Percentiles rank a stretch among this genome's conserved stretches.
Conservation (phyloP, 1,140 invertebrate genomes). For the Sogatella furcifera region DNA sequence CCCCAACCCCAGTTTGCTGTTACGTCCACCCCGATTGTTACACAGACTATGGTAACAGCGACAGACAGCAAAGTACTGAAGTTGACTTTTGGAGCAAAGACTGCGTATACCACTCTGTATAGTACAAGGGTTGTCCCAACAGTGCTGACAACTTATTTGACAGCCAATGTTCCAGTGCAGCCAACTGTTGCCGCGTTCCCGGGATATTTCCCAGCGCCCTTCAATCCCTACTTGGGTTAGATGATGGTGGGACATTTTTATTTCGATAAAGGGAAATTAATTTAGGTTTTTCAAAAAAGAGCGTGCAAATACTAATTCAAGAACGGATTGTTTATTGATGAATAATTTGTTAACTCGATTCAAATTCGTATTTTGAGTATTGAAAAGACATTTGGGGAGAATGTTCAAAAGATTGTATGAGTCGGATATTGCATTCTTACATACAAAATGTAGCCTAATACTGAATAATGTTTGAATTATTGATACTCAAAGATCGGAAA, state of each 20-base stretch:
- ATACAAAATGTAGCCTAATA: too few relatives aligned
- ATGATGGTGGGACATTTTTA: slow-evolving; percentile 1
- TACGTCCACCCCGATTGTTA: slow-evolving; percentile 68
- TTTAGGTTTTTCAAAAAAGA: too few relatives aligned
- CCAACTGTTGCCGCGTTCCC: slow-evolving; percentile 45
- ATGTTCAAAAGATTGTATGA: too few relatives aligned
- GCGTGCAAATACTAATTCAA: too few relatives aligned
- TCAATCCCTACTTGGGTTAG: slow-evolving; percentile 55
- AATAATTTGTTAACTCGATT: too few relatives aligned
- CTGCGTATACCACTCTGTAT: slow-evolving; percentile 74
- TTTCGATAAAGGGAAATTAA: not conserved
- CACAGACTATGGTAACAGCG: slow-evolving; percentile 65
- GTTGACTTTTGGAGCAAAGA: slow-evolving; percentile 78
- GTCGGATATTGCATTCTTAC: too few relatives aligned
- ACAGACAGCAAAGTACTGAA: slow-evolving; percentile 74
- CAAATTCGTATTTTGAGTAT: too few relatives aligned
- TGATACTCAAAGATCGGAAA: too few relatives aligned
- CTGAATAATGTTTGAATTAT: too few relatives aligned
- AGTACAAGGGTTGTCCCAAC: slow-evolving; percentile 77
- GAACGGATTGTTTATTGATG: too few relatives aligned
- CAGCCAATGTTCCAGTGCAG: slow-evolving; percentile 60
- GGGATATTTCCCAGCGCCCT: slow-evolving; percentile 62
- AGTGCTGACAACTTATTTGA: slow-evolving; percentile 66
- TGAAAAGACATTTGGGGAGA: too few relatives aligned
- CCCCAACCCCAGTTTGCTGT: slow-evolving; percentile 58